A percentile compares a stretch with the other conserved stretches of the same genome.
Evolutionary conservation across 2,888 invertebrate genomes (phyloP).

Genomic region (Spisula subtruncata): DNA sequence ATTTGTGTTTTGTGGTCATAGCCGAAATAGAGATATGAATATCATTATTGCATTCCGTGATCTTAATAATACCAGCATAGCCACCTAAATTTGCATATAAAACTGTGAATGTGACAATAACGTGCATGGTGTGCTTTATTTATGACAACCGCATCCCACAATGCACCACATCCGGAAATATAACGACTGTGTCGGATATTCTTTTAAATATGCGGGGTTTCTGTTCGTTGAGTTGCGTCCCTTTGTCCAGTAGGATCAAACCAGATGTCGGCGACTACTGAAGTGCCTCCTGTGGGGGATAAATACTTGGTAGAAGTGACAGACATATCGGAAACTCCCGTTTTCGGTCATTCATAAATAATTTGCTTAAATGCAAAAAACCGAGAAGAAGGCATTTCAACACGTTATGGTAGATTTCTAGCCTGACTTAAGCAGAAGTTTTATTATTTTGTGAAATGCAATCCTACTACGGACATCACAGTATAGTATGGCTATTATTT

Average conservation of each 20-base stretch:
- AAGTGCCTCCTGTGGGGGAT: background rate
- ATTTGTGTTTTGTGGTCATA: background rate
- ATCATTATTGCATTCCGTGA: background rate
- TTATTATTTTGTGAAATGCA: no score
- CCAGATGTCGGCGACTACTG: background rate
- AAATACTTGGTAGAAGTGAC: background rate
- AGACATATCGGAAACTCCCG: background rate
- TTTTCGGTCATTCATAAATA: no score
- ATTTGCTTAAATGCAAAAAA: no score
- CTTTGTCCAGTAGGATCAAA: background rate
- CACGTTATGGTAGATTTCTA: no score
- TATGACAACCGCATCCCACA: background rate
- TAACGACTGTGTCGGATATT: background rate
- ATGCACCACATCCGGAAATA: background rate
- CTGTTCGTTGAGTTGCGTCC: constrained; percentile 3
- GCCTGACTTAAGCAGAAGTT: no score
- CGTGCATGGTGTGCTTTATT: background rate
- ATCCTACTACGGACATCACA: background rate
- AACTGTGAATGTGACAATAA: background rate
- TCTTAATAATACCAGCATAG: background rate
- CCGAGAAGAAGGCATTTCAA: no score
- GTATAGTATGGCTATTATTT: background rate
- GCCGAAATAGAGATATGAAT: background rate
- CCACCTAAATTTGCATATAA: constrained; percentile 15
- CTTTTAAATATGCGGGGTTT: no score